These are phyloP conservation scores for Nematolebias whitei DNA, from an alignment of 2,113 vertebrate species.

Conservation along the genomic window DNA sequence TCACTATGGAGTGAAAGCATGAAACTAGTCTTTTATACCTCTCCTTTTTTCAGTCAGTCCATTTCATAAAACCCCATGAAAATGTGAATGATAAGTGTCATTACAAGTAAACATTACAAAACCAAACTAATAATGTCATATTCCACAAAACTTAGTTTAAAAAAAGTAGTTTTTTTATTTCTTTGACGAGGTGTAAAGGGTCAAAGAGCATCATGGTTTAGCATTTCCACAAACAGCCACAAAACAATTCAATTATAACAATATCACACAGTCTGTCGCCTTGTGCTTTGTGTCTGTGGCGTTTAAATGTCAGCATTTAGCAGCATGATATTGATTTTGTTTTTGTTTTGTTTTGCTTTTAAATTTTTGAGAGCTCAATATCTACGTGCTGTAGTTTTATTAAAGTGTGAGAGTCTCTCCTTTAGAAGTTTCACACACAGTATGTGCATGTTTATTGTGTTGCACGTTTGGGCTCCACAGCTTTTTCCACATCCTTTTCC, in stretches of 20 bases:
- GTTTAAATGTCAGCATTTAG: not conserved
- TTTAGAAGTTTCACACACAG: not conserved
- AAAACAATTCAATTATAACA: not conserved
- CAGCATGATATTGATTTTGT: not conserved
- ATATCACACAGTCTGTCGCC: not conserved
- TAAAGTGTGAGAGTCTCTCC: not conserved
- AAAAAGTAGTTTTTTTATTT: not conserved
- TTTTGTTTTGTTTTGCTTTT: too few species aligned
- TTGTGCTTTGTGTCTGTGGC: not conserved
- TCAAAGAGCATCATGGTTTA: not conserved
- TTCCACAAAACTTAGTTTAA: too few species aligned
- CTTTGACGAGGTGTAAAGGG: not conserved
- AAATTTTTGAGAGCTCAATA: not conserved
- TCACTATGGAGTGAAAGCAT: not conserved
- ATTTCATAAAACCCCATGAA: too few species aligned
- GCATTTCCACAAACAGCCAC: not conserved
- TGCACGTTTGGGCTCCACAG: not conserved
- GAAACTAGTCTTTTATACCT: not conserved
- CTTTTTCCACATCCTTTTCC: not conserved
- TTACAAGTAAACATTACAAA: too few species aligned
- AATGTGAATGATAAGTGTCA: too few species aligned
- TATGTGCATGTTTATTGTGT: not conserved
- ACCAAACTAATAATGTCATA: too few species aligned
- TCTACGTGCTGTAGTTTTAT: not conserved
- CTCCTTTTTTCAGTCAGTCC: not conserved